Percentiles rank a stretch among this genome's conserved stretches.
phyloP scores from a whole-genome alignment of 2,888 invertebrate species.

The Dione juno region DNA sequence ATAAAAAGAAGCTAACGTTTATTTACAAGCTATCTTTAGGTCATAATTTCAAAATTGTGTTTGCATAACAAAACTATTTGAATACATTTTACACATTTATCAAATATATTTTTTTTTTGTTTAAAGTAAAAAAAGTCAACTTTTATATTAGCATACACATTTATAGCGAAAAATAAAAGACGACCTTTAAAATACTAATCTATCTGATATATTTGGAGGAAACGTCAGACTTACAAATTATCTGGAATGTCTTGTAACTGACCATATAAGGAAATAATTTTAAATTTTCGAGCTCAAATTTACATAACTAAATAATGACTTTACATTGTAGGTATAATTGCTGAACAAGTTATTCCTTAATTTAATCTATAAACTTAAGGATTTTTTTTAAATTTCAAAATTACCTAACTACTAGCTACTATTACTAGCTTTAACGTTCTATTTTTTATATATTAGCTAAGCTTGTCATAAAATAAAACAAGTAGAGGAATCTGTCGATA shows the following conservation, averaged over 20 bases:
- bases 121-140: too few relatives aligned
- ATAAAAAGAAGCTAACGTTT: too few relatives aligned
- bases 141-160: background rate
- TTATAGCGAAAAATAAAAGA: constrained; percentile 44
- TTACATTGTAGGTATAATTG: background rate
- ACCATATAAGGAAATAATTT: constrained; percentile 41
- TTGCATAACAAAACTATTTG: background rate
- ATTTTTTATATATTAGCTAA: too few relatives aligned
- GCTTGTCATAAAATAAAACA: too few relatives aligned
- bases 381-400: background rate
- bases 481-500: too few relatives aligned
- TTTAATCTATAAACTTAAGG: background rate
- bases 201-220: constrained; percentile 39
- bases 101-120: too few relatives aligned
- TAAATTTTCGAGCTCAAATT: constrained; percentile 34
- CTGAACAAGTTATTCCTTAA: background rate
- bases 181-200: constrained; percentile 50
- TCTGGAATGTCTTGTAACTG: constrained; percentile 51
- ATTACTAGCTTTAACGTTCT: too few relatives aligned
- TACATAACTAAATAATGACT: constrained; percentile 1
- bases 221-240: constrained; percentile 59
- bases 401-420: too few relatives aligned
- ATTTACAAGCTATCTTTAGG: too few relatives aligned
- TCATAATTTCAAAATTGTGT: background rate
- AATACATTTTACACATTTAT: background rate